These are phyloP conservation scores for Encarsia formosa DNA, from an alignment of 2,888 invertebrate species.

Conservation along the genomic window DNA sequence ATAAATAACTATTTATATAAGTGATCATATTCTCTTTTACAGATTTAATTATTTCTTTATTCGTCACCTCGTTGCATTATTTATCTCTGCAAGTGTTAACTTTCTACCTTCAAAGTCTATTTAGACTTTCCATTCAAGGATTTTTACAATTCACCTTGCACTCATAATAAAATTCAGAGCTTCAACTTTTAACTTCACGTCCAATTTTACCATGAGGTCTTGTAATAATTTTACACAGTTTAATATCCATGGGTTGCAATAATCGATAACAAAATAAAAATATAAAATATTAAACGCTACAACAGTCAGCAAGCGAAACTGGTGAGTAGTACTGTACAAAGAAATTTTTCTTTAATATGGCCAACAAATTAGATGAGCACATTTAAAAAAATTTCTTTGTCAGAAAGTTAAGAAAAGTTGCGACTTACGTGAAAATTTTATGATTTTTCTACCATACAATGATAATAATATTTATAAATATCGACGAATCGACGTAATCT, in stretches of 20 bases:
- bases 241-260: slow-evolving; percentile 19
- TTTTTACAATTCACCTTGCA: no score
- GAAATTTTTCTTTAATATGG: not conserved
- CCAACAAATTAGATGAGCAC: no score
- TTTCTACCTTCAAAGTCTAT: not conserved
- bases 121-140: not conserved
- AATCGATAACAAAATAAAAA: slow-evolving; percentile 31
- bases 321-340: not conserved
- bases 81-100: not conserved
- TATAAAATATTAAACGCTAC: slow-evolving; percentile 42
- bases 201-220: slow-evolving; percentile 8
- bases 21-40: slow-evolving; percentile 35
- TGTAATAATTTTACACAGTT: slow-evolving; percentile 17
- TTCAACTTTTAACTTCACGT: slow-evolving; percentile 18
- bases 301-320: slow-evolving; percentile 49
- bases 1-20: slow-evolving; percentile 39
- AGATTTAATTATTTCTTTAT: not conserved
- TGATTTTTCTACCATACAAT: no score
- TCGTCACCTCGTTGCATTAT: not conserved
- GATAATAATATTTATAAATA: no score
- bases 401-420: no score
- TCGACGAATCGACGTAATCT: no score
- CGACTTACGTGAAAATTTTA: no score
- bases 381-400: no score
- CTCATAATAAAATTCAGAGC: no score